Conservation (phyloP, 2,888 invertebrate species). For the Lepidocyrtoides sp. region DNA sequence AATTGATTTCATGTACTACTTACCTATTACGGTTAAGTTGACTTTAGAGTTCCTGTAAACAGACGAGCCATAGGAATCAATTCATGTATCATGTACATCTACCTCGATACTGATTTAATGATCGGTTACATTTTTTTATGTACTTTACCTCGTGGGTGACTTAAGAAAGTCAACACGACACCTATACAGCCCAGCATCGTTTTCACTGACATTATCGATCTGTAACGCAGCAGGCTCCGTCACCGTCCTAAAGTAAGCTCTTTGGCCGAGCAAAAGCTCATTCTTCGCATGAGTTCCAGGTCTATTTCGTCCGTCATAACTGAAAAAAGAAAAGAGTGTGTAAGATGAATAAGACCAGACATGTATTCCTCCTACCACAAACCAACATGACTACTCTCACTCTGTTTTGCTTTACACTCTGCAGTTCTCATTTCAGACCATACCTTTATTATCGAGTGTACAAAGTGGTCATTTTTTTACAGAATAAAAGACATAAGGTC, state of each 20-base stretch:
- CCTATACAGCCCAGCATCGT: conserved; percentile 86
- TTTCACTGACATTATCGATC: conserved; percentile 85
- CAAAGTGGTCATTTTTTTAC: neutral
- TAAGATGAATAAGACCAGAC: conserved; percentile 52
- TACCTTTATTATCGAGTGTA: neutral
- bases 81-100: no score
- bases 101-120: no score
- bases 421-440: no score
- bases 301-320: conserved; percentile 84
- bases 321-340: conserved; percentile 74
- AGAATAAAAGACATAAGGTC: no score
- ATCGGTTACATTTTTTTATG: no score
- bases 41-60: conserved; percentile 87
- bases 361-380: conserved; percentile 38
- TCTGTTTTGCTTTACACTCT: no score
- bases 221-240: conserved; percentile 85
- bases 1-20: conserved; percentile 84
- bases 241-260: conserved; percentile 85
- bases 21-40: conserved; percentile 87
- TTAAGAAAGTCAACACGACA: conserved; percentile 87
- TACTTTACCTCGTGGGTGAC: conserved; percentile 86
- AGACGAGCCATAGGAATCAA: no score
- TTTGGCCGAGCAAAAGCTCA: conserved; percentile 85
- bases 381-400: no score
- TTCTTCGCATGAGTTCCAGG: conserved; percentile 85